Evolutionary conservation across 2,888 invertebrate genomes (phyloP), one percentile per base, ranked within the genome.

Genomic region (Eutolmus rufibarbis): DNA sequence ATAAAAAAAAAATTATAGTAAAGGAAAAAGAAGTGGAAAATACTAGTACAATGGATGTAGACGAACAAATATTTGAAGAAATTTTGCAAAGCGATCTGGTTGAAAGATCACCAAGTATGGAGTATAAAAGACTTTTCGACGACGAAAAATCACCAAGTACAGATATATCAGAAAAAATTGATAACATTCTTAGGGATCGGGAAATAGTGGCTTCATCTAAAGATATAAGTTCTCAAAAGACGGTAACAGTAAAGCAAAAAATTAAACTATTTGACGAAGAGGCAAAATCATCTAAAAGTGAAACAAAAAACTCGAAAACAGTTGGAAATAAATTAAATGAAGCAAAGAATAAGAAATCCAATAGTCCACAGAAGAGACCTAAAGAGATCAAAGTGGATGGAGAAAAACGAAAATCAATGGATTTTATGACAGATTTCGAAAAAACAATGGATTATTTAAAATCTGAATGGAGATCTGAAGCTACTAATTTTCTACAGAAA

Each of bases 141-240:
- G 92, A 91, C 46, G 92, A 92, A 87, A 92, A 91, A 88, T 92
- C 92, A 0, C 92, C 92, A 2, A 92, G 92, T 85, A 91, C 90
- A 51, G 92, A 92, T 89, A 89, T 92, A 7, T 92, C 92, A 0
- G 92, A 92, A 74, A 92, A 91, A 88, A 91, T 92, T 74, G 92
- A 92, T 87, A 90, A 90, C 3, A 91, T 92, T 14, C 90, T 92
- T 2, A 87, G 86, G 37, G 28, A 88, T 77, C 82, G 76, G 8
- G 57, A 91, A 91, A 86, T 92, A 92, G 5, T 5, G 2, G 85
- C 91, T 0, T 82, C 91, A 5, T 89, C 90, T 5, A 87, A 88
- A 28, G 86, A 85, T 56, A 5, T n/a, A 2, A 31, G 74, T 0
- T 82, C 85, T 2, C 90, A 12, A 28, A 40, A 28, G 37, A 76